Percentiles rank a stretch among this genome's conserved stretches.
Conservation (phyloP, 2,888 invertebrate species). For the Noctua janthe region DNA sequence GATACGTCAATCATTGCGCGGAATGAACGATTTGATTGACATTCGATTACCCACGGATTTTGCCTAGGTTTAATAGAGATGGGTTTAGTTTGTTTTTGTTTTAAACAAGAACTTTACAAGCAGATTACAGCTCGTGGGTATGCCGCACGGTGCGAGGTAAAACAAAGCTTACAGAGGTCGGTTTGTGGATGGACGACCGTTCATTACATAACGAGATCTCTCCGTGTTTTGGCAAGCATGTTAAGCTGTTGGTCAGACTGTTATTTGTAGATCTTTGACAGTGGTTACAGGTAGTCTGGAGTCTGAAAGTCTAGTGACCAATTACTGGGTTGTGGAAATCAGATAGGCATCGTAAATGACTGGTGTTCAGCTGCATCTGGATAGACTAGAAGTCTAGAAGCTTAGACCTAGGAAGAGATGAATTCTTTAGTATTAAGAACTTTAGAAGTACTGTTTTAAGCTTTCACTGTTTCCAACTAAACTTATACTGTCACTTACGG, state of each 20-base stretch:
- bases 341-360: not conserved
- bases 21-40: slow-evolving; percentile 49
- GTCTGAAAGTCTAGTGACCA: not conserved
- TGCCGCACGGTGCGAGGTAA: not conserved
- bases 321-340: not conserved
- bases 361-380: not conserved
- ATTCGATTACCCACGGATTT: slow-evolving; percentile 46
- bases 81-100: not conserved
- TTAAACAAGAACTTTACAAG: not conserved
- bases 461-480: too few species aligned
- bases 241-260: not conserved
- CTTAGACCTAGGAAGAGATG: not conserved
- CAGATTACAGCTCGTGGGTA: not conserved
- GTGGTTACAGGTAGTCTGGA: not conserved
- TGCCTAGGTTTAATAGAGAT: slow-evolving; percentile 3
- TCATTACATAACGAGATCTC: not conserved
- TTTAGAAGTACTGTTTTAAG: not conserved
- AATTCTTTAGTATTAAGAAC: not conserved
- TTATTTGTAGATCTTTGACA: not conserved
- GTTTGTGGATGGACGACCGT: not conserved
- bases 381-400: not conserved
- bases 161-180: not conserved
- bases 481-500: too few species aligned
- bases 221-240: not conserved
- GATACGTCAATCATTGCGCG: slow-evolving; percentile 49